These are phyloP conservation scores for Oryzias melastigma DNA, from an alignment of 2,113 vertebrate species.

Conservation along the genomic window DNA sequence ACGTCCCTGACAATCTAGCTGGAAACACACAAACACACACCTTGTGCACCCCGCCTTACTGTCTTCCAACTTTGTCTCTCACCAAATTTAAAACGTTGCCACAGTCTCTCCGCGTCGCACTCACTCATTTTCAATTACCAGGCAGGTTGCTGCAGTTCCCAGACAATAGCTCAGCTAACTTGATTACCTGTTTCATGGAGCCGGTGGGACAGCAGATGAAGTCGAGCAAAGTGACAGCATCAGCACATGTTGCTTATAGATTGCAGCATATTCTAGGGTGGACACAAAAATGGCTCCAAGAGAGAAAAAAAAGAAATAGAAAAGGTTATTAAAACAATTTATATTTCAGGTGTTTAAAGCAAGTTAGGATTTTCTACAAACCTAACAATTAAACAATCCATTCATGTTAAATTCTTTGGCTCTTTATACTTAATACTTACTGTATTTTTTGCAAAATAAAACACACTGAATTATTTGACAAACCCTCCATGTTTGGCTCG, in stretches of 20 bases:
- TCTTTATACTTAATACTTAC: no score
- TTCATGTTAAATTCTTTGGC: no score
- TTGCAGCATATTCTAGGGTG: slow-evolving; percentile 28
- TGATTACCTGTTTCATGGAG: slow-evolving; percentile 68
- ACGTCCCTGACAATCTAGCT: slow-evolving; percentile 31
- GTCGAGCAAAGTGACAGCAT: slow-evolving; percentile 35
- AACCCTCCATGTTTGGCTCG: no score
- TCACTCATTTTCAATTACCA: slow-evolving; percentile 68
- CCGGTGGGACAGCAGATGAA: slow-evolving; percentile 56
- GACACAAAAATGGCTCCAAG: background rate
- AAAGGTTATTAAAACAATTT: no score
- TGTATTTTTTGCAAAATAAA: no score
- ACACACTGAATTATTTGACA: no score
- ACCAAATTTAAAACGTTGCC: slow-evolving; percentile 19
- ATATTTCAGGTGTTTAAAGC: no score
- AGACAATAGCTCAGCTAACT: slow-evolving; percentile 64
- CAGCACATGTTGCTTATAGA: slow-evolving; percentile 48
- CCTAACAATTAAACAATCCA: no score
- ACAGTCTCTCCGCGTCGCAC: slow-evolving; percentile 52
- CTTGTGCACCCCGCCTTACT: slow-evolving; percentile 22
- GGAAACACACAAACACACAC: slow-evolving; percentile 32
- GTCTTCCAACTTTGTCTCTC: slow-evolving; percentile 22
- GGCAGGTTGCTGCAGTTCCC: slow-evolving; percentile 57
- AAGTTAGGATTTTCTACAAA: no score
- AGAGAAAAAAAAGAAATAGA: slow-evolving; percentile 12